Base-by-base conservation (phyloP, 1,140 invertebrate genomes). In the Melitaea cinxia region DNA sequence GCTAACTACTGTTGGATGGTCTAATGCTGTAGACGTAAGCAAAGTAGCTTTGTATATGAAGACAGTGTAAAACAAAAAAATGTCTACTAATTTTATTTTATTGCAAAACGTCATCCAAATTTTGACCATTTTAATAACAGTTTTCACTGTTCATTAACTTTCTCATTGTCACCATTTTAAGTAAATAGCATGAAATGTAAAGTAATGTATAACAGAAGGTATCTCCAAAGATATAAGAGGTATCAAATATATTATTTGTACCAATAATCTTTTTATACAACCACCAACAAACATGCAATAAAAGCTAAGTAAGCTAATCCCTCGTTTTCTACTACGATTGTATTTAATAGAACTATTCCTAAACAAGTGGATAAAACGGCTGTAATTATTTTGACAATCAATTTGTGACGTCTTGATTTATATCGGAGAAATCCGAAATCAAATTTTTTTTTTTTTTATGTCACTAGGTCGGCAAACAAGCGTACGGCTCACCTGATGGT, bases 381-480 rank as follows among this genome's bases (percentile, higher is more conserved):
- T 28, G 23, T 12, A 17, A 35, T 26, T 30, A 54, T 7, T 45
- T 62, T 62, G 0, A 23, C 9, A 5, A 45, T 42, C 6, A 28
- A 14, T 26, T 45, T 53, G 24, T 12, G 9, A 24, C 4, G 6
- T 12, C 7, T 5, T 0, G 49, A 33, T 45, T 53, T 45, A 23
- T 17, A 54, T 53, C 6, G 39, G n/a, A 54, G 21, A 6, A 54
- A 53, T 15, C 59, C 59, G 10, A 62, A 62, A 45, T 62, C 59
- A 21, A n/a, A n/a, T n/a, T n/a, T n/a, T n/a, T n/a, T n/a, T n/a
- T n/a, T n/a, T n/a, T n/a, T n/a, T n/a, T n/a, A n/a, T n/a, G n/a
- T n/a, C n/a, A n/a, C n/a, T n/a, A n/a, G n/a, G n/a, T n/a, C n/a
- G n/a, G n/a, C n/a, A n/a, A n/a, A n/a, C n/a, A n/a, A n/a, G n/a